Conservation (phyloP, 2,797 vertebrate species). For the Karalla daura region DNA sequence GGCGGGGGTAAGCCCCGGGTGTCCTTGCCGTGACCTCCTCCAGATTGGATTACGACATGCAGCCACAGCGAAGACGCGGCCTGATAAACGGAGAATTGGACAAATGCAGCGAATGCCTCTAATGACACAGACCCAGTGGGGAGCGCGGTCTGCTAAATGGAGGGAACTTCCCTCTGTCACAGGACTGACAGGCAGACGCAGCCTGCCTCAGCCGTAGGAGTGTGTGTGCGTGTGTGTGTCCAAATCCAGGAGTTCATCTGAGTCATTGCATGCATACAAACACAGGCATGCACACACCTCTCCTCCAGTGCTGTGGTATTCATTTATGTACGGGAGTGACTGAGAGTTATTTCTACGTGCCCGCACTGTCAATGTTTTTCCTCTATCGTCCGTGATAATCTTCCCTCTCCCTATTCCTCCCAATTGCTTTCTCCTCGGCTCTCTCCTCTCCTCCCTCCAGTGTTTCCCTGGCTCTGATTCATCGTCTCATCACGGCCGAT, state of each 20-base stretch:
- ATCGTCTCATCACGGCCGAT: conserved; percentile 48
- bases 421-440: conserved; percentile 20
- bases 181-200: conserved; percentile 27
- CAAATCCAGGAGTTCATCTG: conserved; percentile 50
- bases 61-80: conserved; percentile 16
- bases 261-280: conserved; percentile 43
- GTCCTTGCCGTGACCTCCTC: conserved; percentile 46
- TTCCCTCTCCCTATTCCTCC: conserved; percentile 39
- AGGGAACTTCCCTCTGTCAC: conserved; percentile 30
- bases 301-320: conserved; percentile 26
- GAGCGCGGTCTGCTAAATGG: conserved; percentile 15
- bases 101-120: conserved; percentile 26
- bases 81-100: conserved; percentile 37
- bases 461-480: conserved; percentile 43
- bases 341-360: conserved; percentile 49
- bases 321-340: conserved; percentile 34
- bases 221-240: conserved; percentile 12
- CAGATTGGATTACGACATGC: conserved; percentile 47
- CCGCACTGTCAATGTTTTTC: conserved; percentile 51
- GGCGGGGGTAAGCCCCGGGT: conserved; percentile 8
- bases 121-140: conserved; percentile 11
- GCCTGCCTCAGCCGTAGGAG: conserved; percentile 20
- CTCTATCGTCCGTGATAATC: conserved; percentile 47
- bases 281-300: not conserved
- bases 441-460: conserved; percentile 14